Evolutionary conservation across 2,797 vertebrate genomes (phyloP).

Genomic region (Momotus momota): DNA sequence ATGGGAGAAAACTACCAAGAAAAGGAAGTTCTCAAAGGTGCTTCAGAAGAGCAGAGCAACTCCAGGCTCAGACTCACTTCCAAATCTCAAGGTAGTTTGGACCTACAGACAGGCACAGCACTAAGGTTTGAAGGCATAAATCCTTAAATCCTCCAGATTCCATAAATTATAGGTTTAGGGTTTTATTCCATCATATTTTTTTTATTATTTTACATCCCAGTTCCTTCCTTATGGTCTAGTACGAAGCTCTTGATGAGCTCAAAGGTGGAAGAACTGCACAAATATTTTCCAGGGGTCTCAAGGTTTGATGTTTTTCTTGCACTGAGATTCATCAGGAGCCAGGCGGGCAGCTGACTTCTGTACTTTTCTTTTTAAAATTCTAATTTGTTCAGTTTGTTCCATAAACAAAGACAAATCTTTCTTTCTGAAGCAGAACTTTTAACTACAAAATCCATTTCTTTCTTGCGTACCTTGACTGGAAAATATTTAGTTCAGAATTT

Average conservation of each 20-base stretch:
- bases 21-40: neutral
- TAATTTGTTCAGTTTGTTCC: neutral
- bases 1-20: neutral
- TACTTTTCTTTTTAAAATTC: neutral
- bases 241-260: neutral
- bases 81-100: neutral
- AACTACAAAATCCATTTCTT: neutral
- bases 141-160: neutral
- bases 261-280: neutral
- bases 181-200: neutral
- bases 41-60: neutral
- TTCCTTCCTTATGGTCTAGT: neutral
- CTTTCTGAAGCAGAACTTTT: neutral
- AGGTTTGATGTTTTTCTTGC: neutral
- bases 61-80: neutral
- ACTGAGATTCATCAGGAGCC: neutral
- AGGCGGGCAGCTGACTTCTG: neutral
- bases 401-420: neutral
- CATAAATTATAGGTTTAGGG: neutral
- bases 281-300: neutral
- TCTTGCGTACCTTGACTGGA: fast-evolving
- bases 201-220: neutral
- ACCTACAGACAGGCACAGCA: neutral
- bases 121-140: neutral
- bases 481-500: neutral